These are phyloP conservation scores for Macrobrachium rosenbergii DNA, from an alignment of 1,140 invertebrate genomes.

Conservation along the genomic window DNA sequence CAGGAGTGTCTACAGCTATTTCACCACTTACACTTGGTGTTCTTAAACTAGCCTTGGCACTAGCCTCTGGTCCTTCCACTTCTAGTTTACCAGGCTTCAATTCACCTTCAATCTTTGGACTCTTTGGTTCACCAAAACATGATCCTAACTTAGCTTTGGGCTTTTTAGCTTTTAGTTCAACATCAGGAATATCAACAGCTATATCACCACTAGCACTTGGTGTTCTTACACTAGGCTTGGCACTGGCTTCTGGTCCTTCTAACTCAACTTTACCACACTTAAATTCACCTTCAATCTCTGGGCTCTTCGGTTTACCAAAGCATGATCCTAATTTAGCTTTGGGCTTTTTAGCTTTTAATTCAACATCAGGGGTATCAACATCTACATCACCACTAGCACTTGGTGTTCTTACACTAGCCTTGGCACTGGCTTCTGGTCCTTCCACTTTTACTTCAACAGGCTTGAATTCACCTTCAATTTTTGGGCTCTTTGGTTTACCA, in stretches of 20 bases:
- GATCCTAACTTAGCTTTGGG: conserved; percentile 40
- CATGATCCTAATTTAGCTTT: conserved; percentile 11
- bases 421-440: not conserved
- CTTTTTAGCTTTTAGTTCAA: conserved; percentile 33
- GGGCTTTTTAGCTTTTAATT: not conserved
- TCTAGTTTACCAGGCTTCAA: not conserved
- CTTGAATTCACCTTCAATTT: not conserved
- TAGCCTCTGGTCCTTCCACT: not conserved
- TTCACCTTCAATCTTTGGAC: not conserved
- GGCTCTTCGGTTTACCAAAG: conserved; percentile 1
- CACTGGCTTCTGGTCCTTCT: conserved; percentile 2
- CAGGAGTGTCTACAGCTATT: not conserved
- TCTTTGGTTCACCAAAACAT: conserved; percentile 55
- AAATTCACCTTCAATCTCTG: not conserved
- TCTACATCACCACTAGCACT: not conserved
- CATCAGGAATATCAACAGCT: not conserved
- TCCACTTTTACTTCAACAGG: not conserved
- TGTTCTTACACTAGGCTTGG: not conserved
- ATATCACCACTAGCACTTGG: not conserved
- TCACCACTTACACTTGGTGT: not conserved
- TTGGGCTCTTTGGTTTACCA: not conserved
- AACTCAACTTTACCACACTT: not conserved
- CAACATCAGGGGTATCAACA: not conserved
- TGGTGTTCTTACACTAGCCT: not conserved
- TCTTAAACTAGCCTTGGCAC: not conserved